Percentiles rank a stretch among this genome's conserved stretches.
Conservation (phyloP, 1,140 invertebrate species). For the Pogonomyrmex californicus region DNA sequence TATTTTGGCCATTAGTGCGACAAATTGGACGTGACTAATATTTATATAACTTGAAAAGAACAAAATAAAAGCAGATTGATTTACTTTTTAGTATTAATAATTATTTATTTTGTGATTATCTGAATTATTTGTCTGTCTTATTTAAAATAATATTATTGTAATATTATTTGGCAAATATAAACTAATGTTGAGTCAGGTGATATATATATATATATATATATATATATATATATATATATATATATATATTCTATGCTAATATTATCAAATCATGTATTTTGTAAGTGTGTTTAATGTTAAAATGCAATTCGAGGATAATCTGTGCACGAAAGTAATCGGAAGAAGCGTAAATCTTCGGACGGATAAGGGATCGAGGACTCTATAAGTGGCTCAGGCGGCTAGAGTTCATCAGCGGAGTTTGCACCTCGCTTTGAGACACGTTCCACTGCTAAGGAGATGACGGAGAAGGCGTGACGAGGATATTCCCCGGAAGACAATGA, state of each 20-base stretch:
- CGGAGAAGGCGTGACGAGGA: conserved; percentile 34
- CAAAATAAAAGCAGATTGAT: no score
- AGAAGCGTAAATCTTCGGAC: conserved; percentile 35
- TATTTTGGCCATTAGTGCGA: neutral
- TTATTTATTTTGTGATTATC: no score
- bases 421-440: conserved; percentile 37
- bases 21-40: conserved; percentile 10
- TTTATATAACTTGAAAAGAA: neutral
- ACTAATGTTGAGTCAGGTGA: no score
- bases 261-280: conserved; percentile 3
- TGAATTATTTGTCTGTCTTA: no score
- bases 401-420: conserved; percentile 49
- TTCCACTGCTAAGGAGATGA: conserved; percentile 40
- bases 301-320: neutral
- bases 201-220: neutral
- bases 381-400: conserved; percentile 34
- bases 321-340: conserved; percentile 10
- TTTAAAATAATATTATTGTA: no score
- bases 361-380: conserved; percentile 5
- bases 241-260: neutral
- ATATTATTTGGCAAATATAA: no score
- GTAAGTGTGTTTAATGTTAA: neutral
- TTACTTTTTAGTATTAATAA: no score
- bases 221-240: neutral
- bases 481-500: conserved; percentile 40